Evolutionary conservation across 2,888 invertebrate species (phyloP), one percentile per base, ranked within the genome.

Genomic region (Brenthis daphne): DNA sequence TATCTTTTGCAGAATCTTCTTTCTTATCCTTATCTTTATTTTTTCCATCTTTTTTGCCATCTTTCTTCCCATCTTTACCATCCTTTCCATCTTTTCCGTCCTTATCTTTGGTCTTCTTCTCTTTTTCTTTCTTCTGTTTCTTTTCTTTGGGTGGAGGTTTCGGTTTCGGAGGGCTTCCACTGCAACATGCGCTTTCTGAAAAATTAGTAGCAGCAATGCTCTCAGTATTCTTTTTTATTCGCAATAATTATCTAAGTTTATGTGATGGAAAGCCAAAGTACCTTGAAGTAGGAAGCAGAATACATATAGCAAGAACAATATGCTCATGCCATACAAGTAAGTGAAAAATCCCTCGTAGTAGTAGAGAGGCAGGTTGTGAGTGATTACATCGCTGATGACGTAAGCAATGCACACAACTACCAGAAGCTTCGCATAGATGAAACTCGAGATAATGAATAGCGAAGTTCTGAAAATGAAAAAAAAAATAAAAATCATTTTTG

Each of bases 321-420:
- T 97, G 93, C 98, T 98, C 94, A 96, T 96, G 82, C 98, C 97
- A 90, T 98, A 98, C 74, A 98, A 94, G 93, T 98, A 98, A 75
- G 98, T 97, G 94, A 98, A 98, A 94, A 98, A 98, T 78, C 97
- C 98, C 94, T 98, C 98, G 91, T 98, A 98, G 93, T 98, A 98
- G 90, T 97, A 96, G 75, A 97, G 95, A 75, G 98, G 98, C 78
- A 98, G 94, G 89, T 96, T 97, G 93, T 97, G 97, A 77, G 98
- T 98, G 84, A 98, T 97, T 82, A 98, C 97, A 93, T 99, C 98
- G 82, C 98, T 97, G 89, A 98, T 96, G 81, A 98, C 98, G 90
- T 98, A 97, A 75, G 98, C 98, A 86, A 98, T 94, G 93, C 98
- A 99, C 71, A 98, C 95, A 78, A 98, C 98, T 78, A 98, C 96